A percentile compares a stretch with the other conserved stretches of the same genome.
Conservation (phyloP, 2,797 vertebrate genomes). For the Craterocephalus amniculus region DNA sequence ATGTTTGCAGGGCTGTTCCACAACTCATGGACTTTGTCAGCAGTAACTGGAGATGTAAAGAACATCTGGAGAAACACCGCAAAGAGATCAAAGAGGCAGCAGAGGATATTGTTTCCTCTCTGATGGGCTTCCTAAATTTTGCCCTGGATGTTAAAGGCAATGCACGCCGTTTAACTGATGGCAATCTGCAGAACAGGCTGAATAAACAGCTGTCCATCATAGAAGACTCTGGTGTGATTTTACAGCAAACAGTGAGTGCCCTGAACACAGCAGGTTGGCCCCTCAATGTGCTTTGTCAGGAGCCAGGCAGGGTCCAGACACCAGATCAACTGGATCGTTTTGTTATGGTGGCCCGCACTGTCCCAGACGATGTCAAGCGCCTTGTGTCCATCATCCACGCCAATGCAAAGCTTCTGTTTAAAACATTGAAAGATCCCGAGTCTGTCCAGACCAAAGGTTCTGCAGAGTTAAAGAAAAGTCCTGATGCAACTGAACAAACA, state of each 20-base stretch:
- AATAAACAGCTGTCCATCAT: constrained; percentile 88
- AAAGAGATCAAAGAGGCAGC: constrained; percentile 84
- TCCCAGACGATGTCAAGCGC: constrained; percentile 93
- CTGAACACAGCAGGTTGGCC: constrained; percentile 86
- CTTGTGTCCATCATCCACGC: constrained; percentile 93
- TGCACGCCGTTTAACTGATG: constrained; percentile 80
- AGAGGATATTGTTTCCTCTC: constrained; percentile 78
- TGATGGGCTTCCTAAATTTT: constrained; percentile 88
- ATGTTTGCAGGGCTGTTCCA: constrained; percentile 82
- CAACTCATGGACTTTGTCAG: constrained; percentile 93
- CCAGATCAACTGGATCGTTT: constrained; percentile 92
- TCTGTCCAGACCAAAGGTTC: constrained; percentile 39
- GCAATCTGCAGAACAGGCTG: constrained; percentile 87
- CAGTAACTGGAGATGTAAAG: constrained; percentile 88
- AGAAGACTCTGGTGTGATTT: constrained; percentile 85
- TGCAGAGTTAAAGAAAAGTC: constrained; percentile 39
- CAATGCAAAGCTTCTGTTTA: constrained; percentile 93
- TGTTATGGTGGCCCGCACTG: constrained; percentile 89
- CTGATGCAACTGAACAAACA: constrained; percentile 36
- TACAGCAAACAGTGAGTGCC: constrained; percentile 83
- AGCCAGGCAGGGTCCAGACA: constrained; percentile 77
- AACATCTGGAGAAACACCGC: constrained; percentile 87
- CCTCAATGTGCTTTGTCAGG: constrained; percentile 83
- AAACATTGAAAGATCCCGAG: constrained; percentile 65
- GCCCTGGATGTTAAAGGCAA: constrained; percentile 83